These are phyloP conservation scores for Thermophis baileyi DNA, from an alignment of 2,113 vertebrate genomes.

Conservation along the genomic window DNA sequence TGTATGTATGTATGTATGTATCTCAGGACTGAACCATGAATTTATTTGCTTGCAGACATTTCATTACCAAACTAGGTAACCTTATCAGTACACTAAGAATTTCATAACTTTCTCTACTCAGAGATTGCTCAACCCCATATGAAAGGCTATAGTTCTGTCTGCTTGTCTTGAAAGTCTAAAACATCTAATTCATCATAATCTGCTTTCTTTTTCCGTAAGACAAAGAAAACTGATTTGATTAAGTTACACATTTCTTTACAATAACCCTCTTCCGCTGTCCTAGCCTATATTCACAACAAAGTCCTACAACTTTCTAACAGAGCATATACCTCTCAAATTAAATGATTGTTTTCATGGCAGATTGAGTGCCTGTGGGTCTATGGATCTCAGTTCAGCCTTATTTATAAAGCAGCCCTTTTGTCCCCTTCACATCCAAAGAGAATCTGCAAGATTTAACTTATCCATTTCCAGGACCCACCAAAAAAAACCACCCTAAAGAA, in stretches of 20 bases:
- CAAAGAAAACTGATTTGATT: not conserved
- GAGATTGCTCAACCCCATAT: not conserved
- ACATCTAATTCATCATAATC: too few species aligned
- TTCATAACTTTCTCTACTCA: not conserved
- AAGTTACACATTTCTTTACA: not conserved
- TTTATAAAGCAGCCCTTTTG: conserved; percentile 25
- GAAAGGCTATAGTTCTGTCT: not conserved
- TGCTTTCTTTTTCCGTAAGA: not conserved
- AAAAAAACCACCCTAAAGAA: conserved; percentile 34
- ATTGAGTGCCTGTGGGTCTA: not conserved
- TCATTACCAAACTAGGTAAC: not conserved
- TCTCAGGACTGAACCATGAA: not conserved
- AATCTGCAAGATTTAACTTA: conserved; percentile 56
- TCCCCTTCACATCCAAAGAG: conserved; percentile 31
- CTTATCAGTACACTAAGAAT: not conserved
- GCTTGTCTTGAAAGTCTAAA: not conserved
- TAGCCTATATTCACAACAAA: not conserved
- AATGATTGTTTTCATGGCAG: not conserved
- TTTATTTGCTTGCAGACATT: not conserved
- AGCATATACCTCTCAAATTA: not conserved
- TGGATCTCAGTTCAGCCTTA: conserved; percentile 28
- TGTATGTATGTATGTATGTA: too few species aligned
- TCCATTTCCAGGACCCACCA: conserved; percentile 33
- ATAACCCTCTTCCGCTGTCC: not conserved
- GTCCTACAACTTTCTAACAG: not conserved